Evolutionary conservation across 2,888 invertebrate species (phyloP), one percentile per base, ranked within the genome.

Genomic region (Abscondita cerata): DNA sequence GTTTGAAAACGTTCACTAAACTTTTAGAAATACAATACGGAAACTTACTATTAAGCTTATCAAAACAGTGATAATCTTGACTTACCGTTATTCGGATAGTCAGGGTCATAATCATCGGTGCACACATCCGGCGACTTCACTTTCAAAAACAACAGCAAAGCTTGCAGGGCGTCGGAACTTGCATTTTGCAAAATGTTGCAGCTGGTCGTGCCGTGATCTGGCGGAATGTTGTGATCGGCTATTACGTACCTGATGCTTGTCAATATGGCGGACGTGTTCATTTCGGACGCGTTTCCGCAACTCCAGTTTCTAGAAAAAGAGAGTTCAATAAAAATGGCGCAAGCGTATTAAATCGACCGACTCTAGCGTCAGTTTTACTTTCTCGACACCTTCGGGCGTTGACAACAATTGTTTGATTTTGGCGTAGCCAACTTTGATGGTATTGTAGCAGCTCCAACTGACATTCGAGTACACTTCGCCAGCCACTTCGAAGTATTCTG

Each of bases 401-500:
- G 57, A 40, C 15, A 85, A 67, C 13, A 81, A 63, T 1, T 70
- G 66, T 5, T 77, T 74, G 0, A 84, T 67, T 34, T 69, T 64
- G 0, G 69, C 66, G 59, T 85, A 77, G 0, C 82, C 84, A 1
- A 73, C 68, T 40, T 78, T 74, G 0, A 86, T 73, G 52, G 77
- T 78, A 1, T 71, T 12, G 1, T 81, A 67, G 68, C 87, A 87
- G 1, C 76, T 69, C 31, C 76, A 18, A 16, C 66, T 66, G 8
- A 81, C 82, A 1, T 60, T 67, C 0, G 75, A 71, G 1, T 86
- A 75, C 0, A 84, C 84, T 25, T 79, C 76, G 0, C 81, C 73
- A 4, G 87, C 82, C 1, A 84, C 81, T 57, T 85, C 84, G 62
- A 84, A 76, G 70, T 86, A 87, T 70, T 86, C 87, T 87, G 25